These are phyloP conservation scores for Microcebus griseorufus DNA, from an alignment of 2,113 vertebrate genomes.

Conservation along the genomic window DNA sequence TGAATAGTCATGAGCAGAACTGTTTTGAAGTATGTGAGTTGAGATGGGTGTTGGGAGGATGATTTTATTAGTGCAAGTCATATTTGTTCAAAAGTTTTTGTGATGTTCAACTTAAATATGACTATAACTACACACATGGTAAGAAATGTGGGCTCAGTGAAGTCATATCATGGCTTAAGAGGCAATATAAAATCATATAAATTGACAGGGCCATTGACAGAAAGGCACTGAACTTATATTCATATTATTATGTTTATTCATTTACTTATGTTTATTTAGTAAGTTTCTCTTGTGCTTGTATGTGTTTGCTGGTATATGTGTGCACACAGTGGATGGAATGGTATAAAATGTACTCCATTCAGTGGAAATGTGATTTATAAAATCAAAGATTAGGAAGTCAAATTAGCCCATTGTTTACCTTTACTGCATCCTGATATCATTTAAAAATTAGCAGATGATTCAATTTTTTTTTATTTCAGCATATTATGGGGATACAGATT, in stretches of 20 bases:
- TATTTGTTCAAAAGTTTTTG: background rate
- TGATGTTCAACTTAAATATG: background rate
- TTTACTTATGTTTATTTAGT: background rate
- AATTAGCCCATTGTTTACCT: background rate
- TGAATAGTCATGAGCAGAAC: background rate
- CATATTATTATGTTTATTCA: background rate
- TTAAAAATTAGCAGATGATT: background rate
- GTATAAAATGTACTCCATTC: background rate
- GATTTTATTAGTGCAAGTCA: background rate
- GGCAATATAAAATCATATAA: background rate
- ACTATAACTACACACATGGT: background rate
- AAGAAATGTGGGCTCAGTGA: background rate
- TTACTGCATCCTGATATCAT: background rate
- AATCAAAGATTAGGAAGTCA: background rate
- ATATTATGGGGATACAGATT: no score
- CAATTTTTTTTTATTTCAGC: no score
- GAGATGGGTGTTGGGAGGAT: background rate
- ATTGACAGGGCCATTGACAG: background rate
- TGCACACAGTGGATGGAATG: background rate
- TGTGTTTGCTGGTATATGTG: no score
- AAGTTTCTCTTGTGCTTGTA: background rate
- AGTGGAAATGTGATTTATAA: background rate
- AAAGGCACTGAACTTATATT: background rate
- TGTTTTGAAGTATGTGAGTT: background rate
- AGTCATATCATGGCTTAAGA: background rate